Conservation (phyloP, 2,888 invertebrate species). For the Gisinianus flammeolus region DNA sequence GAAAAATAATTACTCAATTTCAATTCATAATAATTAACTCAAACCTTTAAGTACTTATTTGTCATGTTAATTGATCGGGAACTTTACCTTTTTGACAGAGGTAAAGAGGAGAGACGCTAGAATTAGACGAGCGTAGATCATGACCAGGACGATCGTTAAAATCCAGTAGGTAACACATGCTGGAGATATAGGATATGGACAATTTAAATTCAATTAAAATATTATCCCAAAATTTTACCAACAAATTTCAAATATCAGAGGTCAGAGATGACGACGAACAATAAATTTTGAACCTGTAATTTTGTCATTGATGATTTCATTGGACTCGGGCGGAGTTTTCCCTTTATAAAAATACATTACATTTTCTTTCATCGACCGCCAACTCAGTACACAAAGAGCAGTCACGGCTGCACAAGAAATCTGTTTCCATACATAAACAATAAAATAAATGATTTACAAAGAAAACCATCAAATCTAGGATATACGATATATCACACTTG, state of each 20-base stretch:
- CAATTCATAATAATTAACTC: too few relatives aligned
- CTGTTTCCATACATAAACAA: background rate
- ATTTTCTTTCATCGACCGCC: background rate
- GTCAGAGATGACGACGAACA: background rate
- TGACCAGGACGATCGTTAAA: background rate
- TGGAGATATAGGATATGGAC: background rate
- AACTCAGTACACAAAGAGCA: slow-evolving; percentile 13
- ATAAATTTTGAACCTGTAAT: slow-evolving; percentile 4
- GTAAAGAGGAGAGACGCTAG: slow-evolving; percentile 8
- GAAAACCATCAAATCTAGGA: background rate
- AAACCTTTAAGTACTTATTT: too few relatives aligned
- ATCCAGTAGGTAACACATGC: slow-evolving; percentile 29
- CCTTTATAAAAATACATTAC: background rate
- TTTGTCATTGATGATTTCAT: background rate
- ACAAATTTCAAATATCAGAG: background rate
- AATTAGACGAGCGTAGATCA: background rate
- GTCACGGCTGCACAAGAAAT: background rate
- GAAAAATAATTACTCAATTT: background rate
- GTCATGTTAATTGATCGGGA: background rate
- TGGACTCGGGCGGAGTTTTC: background rate
- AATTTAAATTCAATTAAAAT: background rate
- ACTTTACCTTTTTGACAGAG: slow-evolving; percentile 14
- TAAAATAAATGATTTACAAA: background rate
- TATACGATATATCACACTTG: background rate
- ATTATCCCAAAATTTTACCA: background rate